Percentiles rank a stretch among this genome's conserved stretches.
These are phyloP conservation scores for Bolinopsis microptera DNA, from an alignment of 37 sponge, comb jelly and placozoan species.

Conservation along the genomic window DNA sequence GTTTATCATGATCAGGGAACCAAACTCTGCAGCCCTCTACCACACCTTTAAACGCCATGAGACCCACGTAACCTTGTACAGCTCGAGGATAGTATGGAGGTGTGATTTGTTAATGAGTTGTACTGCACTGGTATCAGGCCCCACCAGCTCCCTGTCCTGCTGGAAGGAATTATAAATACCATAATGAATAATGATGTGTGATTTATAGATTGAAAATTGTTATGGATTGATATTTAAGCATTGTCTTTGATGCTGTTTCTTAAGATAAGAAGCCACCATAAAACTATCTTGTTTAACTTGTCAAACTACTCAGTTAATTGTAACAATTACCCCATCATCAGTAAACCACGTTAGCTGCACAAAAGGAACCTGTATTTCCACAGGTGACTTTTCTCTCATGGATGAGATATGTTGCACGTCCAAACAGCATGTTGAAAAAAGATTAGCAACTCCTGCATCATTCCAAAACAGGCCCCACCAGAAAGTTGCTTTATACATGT, in stretches of 20 bases:
- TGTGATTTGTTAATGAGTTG: background rate
- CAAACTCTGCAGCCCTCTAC: background rate
- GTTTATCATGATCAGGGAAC: background rate
- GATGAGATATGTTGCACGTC: background rate
- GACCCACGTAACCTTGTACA: background rate
- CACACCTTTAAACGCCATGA: background rate
- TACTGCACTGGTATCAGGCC: background rate
- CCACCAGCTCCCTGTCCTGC: background rate
- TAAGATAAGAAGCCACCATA: no score
- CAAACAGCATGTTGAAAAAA: background rate
- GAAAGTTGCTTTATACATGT: background rate
- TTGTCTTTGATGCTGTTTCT: background rate
- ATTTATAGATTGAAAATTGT: background rate
- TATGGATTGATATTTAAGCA: background rate
- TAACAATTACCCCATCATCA: background rate
- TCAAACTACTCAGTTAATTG: background rate
- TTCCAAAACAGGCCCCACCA: background rate
- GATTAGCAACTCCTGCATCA: background rate
- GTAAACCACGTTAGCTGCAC: background rate
- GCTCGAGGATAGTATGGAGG: background rate
- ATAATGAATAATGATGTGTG: background rate
- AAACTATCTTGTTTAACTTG: no score
- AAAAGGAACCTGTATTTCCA: background rate
- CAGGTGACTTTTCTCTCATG: background rate
- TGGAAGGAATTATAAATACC: no score